Conservation (phyloP, 2,888 invertebrate genomes). For the Zaprionus obscuricornis region DNA sequence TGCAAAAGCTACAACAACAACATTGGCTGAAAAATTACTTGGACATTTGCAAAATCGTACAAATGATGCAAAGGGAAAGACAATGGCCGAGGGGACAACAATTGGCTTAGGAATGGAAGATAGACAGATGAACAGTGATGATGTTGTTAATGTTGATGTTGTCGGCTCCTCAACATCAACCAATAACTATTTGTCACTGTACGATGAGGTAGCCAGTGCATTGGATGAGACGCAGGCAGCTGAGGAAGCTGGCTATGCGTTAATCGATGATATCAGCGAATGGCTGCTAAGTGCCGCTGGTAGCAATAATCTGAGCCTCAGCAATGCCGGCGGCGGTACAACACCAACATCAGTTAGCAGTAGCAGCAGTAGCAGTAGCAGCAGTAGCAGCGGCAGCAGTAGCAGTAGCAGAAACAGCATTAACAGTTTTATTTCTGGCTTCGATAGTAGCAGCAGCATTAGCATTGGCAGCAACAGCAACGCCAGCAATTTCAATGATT, state of each 20-base stretch:
- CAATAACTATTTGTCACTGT: constrained; percentile 48
- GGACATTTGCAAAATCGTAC: constrained; percentile 42
- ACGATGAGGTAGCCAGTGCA: constrained; percentile 52
- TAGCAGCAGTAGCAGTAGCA: constrained; percentile 13
- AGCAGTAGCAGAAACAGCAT: constrained; percentile 11
- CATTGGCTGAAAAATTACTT: constrained; percentile 49
- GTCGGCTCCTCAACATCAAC: constrained; percentile 37
- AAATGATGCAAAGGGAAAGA: neutral
- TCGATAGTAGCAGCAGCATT: no score
- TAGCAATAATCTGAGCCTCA: constrained; percentile 31
- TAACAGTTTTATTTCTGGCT: constrained; percentile 11
- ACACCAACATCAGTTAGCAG: constrained; percentile 20
- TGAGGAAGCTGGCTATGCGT: constrained; percentile 59
- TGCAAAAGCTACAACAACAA: constrained; percentile 11
- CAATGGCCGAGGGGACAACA: neutral
- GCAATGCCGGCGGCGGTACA: constrained; percentile 15
- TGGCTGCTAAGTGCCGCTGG: constrained; percentile 57
- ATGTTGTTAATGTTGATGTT: constrained; percentile 10
- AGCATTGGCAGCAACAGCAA: constrained; percentile 5
- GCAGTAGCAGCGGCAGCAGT: constrained; percentile 10
- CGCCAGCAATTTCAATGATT: constrained; percentile 39
- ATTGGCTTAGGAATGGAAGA: neutral
- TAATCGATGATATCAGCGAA: constrained; percentile 69
- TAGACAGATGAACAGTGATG: neutral
- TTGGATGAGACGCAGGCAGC: constrained; percentile 44